A percentile compares a stretch with the other conserved stretches of the same genome.
Evolutionary conservation across 2,113 vertebrate genomes (phyloP).

Genomic region (Gracilinanus agilis): DNA sequence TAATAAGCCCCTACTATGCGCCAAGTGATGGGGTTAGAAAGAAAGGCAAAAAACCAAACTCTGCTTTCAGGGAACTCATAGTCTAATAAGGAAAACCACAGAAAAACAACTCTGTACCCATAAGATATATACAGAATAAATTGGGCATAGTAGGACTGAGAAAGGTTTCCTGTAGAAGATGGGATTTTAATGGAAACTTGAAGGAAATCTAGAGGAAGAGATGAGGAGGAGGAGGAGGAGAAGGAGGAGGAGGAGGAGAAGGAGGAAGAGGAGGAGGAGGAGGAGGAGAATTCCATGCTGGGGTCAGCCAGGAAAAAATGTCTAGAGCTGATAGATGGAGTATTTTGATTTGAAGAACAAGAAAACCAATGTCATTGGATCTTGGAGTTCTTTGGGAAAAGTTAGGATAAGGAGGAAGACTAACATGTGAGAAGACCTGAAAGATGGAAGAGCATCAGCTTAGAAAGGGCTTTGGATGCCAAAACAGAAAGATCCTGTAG

Average conservation of each 20-base stretch:
- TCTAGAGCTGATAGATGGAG: background rate
- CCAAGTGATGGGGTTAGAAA: background rate
- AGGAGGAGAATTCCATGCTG: background rate
- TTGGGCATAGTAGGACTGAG: background rate
- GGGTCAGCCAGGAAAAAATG: no score
- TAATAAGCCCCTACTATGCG: background rate
- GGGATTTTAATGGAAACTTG: no score
- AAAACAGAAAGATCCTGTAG: no score
- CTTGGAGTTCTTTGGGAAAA: background rate
- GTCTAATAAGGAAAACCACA: background rate
- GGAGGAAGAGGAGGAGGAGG: no score
- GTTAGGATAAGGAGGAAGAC: background rate
- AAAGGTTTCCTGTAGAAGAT: background rate
- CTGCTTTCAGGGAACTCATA: background rate
- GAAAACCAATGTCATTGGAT: background rate
- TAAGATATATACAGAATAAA: background rate
- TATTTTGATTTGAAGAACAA: background rate
- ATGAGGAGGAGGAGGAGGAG: background rate
- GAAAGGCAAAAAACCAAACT: background rate
- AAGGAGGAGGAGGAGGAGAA: no score
- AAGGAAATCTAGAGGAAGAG: no score
- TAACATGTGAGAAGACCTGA: background rate
- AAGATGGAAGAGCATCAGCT: background rate
- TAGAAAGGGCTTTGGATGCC: no score
- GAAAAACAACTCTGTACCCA: background rate